Evolutionary conservation across 1,140 invertebrate species (phyloP), one percentile per base, ranked within the genome.

Genomic region (Neotoxoptera formosana): DNA sequence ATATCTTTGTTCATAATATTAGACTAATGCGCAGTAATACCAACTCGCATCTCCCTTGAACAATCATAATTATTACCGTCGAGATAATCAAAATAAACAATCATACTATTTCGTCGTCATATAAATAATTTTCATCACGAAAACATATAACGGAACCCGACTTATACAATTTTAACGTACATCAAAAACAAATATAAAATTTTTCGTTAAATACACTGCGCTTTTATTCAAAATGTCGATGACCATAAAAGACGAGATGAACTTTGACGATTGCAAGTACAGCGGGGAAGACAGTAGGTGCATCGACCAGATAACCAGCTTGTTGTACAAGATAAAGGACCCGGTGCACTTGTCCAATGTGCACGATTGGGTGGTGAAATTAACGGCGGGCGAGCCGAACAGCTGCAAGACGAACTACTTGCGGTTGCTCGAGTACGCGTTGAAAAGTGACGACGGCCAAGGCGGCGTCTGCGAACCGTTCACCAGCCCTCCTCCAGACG

Each of bases 381-480:
- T 92, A n/a, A 92, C 91, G 9, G 41, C 67, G 21, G 91, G 91
- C 9, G 76, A 92, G 21, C 91, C 45, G 91, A 51, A 21, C 67
- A 11, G 0, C n/a, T 14, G 21, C 21, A 92, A 92, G 45, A 30
- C 17, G 45, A 48, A 92, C 34, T 84, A 92, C 51, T 67, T 92
- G 76, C 67, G 76, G 8, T 25, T 92, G 11, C 36, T 92, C 48
- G 91, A 92, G n/a, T 84, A 92, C 47, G 51, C 47, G 91, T 25
- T 92, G 30, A 92, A 92, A 30, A 92, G 91, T 34, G 91, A 84
- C 47, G 81, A 53, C 8, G 60, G 60, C 30, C 30, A 17, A n/a
- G 76, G 91, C 30, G 76, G 91, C 30, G n/a, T 92, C n/a, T 23
- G 47, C 0, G 81, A 92, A n/a, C 91, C 91, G 76, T 92, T 92